A percentile compares a stretch with the other conserved stretches of the same genome.
Evolutionary conservation across 1,140 invertebrate species (phyloP).

Genomic region (Drosophila lacertosa): DNA sequence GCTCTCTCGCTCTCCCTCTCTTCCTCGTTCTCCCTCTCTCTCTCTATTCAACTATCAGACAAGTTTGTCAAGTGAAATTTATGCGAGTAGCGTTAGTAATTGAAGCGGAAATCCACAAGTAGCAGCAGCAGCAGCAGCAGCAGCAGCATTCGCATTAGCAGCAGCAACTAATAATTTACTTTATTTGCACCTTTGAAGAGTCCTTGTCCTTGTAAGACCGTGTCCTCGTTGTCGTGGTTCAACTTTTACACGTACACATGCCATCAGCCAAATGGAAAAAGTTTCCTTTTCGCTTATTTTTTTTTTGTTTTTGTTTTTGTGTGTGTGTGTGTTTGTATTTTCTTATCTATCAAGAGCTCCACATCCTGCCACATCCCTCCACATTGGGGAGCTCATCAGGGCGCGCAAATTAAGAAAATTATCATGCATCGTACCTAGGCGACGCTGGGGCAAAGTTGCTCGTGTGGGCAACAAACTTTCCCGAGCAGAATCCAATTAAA

Average conservation of each 20-base stretch:
- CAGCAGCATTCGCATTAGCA: neutral
- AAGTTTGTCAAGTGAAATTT: conserved; percentile 82
- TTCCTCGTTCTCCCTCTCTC: neutral
- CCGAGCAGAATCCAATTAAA: conserved; percentile 75
- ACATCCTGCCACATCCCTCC: conserved; percentile 27
- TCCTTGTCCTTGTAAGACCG: conserved; percentile 30
- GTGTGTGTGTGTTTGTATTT: no score
- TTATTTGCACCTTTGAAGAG: conserved; percentile 81
- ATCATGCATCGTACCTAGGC: conserved; percentile 73
- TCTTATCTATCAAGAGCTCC: conserved; percentile 9
- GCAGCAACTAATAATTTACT: conserved; percentile 80
- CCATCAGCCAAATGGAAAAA: conserved; percentile 81
- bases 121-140: conserved; percentile 21
- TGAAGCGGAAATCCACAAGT: conserved; percentile 81
- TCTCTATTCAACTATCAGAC: conserved; percentile 51
- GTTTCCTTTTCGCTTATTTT: conserved; percentile 62
- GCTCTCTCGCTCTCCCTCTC: neutral
- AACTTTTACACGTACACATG: conserved; percentile 79
- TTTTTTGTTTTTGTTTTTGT: neutral
- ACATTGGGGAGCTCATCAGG: conserved; percentile 79
- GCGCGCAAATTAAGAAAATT: conserved; percentile 79
- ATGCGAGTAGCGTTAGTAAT: conserved; percentile 71
- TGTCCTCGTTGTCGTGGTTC: conserved; percentile 5
- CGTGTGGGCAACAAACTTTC: conserved; percentile 38
- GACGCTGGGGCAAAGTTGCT: conserved; percentile 14